Evolutionary conservation across 2,888 invertebrate species (phyloP).

Genomic region (Zelleria hepariella): DNA sequence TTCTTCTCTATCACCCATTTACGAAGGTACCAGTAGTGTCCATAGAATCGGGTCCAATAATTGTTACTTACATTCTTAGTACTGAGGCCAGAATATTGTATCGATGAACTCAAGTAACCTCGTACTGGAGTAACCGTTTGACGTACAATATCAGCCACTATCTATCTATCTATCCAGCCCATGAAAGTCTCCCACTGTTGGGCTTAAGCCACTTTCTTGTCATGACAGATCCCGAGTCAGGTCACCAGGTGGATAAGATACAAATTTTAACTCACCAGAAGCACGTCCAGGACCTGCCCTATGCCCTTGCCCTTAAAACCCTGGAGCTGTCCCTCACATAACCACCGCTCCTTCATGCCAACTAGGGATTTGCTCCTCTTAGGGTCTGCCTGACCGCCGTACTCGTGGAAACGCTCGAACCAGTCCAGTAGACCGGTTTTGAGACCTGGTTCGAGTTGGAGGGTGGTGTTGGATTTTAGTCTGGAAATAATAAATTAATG

Average conservation of each 20-base stretch:
- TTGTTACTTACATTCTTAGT: too few relatives aligned
- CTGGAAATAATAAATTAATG: not conserved
- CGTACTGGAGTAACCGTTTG: too few relatives aligned
- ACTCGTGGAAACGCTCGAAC: not conserved
- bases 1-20: too few relatives aligned
- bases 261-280: constrained; percentile 9
- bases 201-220: too few relatives aligned
- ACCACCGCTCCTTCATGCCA: not conserved
- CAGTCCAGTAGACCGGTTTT: not conserved
- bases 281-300: not conserved
- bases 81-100: too few relatives aligned
- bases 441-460: not conserved
- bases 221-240: too few relatives aligned
- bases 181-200: too few relatives aligned
- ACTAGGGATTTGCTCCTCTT: not conserved
- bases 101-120: too few relatives aligned
- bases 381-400: not conserved
- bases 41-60: too few relatives aligned
- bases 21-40: too few relatives aligned
- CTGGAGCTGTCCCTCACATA: not conserved
- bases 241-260: not conserved
- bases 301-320: not conserved
- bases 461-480: not conserved
- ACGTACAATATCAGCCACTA: too few relatives aligned
- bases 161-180: too few relatives aligned